Conservation (phyloP, 1,140 invertebrate genomes). For the Temnothorax longispinosus region DNA sequence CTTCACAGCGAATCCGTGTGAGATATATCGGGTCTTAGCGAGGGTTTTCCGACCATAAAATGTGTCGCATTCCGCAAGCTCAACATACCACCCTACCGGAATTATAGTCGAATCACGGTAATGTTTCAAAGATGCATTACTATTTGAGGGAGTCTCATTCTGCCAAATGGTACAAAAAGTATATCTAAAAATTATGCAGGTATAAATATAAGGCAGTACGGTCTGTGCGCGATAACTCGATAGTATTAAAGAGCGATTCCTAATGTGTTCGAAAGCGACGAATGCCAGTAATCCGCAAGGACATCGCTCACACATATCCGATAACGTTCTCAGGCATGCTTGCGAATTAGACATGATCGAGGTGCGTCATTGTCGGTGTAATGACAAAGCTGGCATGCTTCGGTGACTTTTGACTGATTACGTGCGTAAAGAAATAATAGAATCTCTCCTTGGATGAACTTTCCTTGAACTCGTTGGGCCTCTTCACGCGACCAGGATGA, state of each 20-base stretch:
- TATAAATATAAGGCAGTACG: background rate
- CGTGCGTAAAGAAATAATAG: conserved; percentile 43
- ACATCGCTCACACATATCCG: conserved; percentile 34
- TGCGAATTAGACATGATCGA: conserved; percentile 51
- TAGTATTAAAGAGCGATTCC: conserved; percentile 7
- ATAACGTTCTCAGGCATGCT: conserved; percentile 34
- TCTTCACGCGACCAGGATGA: conserved; percentile 29
- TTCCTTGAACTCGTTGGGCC: conserved; percentile 69
- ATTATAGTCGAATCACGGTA: conserved; percentile 60
- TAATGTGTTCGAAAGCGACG: conserved; percentile 43
- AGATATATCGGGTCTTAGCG: conserved; percentile 62
- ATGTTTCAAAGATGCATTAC: conserved; percentile 39
- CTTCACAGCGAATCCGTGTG: conserved; percentile 26
- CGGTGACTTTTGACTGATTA: conserved; percentile 63
- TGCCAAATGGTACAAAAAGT: background rate
- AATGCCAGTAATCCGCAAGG: conserved; percentile 55
- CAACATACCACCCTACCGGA: conserved; percentile 22
- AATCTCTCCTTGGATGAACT: conserved; percentile 62
- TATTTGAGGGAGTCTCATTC: background rate
- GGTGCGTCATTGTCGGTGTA: conserved; percentile 55
- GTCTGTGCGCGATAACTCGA: background rate
- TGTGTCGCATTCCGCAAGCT: conserved; percentile 31
- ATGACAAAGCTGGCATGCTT: conserved; percentile 60
- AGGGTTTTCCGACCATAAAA: conserved; percentile 49
- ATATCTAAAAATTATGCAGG: background rate